Evolutionary conservation across 1,140 invertebrate genomes (phyloP), one percentile per base, ranked within the genome.

Genomic region (Drosophila bipectinata): DNA sequence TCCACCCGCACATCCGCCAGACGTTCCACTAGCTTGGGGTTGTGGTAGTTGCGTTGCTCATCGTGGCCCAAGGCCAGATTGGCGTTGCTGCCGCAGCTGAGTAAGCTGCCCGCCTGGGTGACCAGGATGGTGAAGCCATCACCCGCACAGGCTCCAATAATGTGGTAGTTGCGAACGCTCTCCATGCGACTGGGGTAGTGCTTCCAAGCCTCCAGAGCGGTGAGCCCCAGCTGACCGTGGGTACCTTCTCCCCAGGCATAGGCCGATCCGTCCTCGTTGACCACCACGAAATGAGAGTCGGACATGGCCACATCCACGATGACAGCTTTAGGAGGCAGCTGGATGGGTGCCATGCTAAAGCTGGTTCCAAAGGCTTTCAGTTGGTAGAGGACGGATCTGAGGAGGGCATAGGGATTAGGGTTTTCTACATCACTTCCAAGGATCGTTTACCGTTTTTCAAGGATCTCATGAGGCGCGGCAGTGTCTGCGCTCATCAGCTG

Each of bases 211-310:
- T 93, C 92, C 7, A 93, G 82, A 37, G 93, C 92, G 0, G 94
- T 95, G 67, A 95, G 93, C 1, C 95, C 96, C 52, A 96, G 91
- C 89, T 96, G 95, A 26, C 96, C 96, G 92, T 93, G 49, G 79
- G 92, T 87, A 9, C 95, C 95, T 83, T 94, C 93, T 28, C 96
- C 96, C 96, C 95, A 97, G 4, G 94, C 93, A 82, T 94, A 96
- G 12, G 96, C 95, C 10, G 94, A 91, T 32, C 93, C 92, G 84
- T 96, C 93, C 75, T 91, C 81, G 61, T 95, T 95, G 3, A 96
- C 92, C 26, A 95, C 94, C 56, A 97, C 93, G 79, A 94, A 94
- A 91, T 97, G 96, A 15, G 94, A 94, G 45, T 92, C 92, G 53
- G 95, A 95, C 30, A 94, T 93, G 39, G 94, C 93, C 24, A 96